Evolutionary conservation across 2,888 invertebrate genomes (phyloP), one percentile per base, ranked within the genome.

Genomic region (Chymomyza fuscimana): DNA sequence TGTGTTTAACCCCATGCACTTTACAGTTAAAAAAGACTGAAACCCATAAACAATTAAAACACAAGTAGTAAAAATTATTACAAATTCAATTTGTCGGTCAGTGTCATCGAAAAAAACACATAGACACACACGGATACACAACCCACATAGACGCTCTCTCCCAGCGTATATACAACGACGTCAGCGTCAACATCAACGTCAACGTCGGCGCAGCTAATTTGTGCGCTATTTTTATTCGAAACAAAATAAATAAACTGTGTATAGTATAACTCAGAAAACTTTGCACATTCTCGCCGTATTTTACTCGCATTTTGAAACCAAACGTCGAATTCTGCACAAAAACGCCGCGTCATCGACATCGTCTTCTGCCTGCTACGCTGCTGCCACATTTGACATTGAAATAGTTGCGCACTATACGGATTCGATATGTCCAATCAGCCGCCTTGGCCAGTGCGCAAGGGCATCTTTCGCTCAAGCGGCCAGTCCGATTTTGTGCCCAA

Each of bases 381-480:
- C 50, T 56, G 51, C 32, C 52, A 54, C n/a, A 25, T 12, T 9
- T 40, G 65, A 67, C 74, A 74, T 72, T 79, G 68, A 74, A 79
- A 63, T 60, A 29, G 9, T 25, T 22, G 15, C 19, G 40, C 10
- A 40, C 4, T 5, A 12, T 6, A 7, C 56, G 51, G 29, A 40
- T 29, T 9, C 68, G 75, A 56, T 36, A 90, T 91, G 90, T 93
- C 93, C 88, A 93, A 93, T 88, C 94, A 94, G 91, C 95, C 94
- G 86, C 96, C 95, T 91, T 96, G 96, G 96, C 95, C 95, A 78
- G 94, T 96, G 82, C 94, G 93, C 87, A 94, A 94, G 86, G 94
- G 94, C 66, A 91, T 93, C 73, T 93, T 93, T 77, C 93, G 93
- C 56, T 92, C 92, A 75, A 91, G 86, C 74, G 92, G 91, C 4